Conservation (phyloP, 1,140 invertebrate genomes). For the Mercenaria mercenaria region DNA sequence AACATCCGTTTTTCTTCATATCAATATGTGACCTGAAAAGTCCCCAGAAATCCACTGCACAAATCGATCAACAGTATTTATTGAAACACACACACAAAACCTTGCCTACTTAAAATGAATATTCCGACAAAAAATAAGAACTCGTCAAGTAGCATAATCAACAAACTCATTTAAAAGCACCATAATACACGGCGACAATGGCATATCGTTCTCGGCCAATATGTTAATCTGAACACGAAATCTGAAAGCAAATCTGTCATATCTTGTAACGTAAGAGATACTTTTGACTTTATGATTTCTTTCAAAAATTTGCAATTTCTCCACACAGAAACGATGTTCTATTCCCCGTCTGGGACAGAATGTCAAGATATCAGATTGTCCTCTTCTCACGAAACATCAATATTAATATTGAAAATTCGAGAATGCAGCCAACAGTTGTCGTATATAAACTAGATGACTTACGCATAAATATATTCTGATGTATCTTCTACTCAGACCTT, state of each 20-base stretch:
- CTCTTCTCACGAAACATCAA: background rate
- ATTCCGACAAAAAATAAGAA: too few species aligned
- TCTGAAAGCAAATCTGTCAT: background rate
- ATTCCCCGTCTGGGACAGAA: background rate
- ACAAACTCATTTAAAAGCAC: too few species aligned
- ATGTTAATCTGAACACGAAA: too few species aligned
- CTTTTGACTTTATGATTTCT: background rate
- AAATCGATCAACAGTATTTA: too few species aligned
- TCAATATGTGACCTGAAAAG: too few species aligned
- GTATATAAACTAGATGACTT: background rate
- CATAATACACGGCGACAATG: too few species aligned
- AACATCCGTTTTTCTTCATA: too few species aligned
- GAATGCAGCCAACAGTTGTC: background rate
- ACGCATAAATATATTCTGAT: background rate
- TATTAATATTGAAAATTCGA: background rate
- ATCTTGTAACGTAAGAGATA: background rate
- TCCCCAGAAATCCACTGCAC: too few species aligned
- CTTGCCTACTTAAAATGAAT: too few species aligned
- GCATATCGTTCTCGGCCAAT: too few species aligned
- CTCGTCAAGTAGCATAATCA: too few species aligned
- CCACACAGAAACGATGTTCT: background rate
- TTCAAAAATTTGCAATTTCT: background rate
- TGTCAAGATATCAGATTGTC: background rate
- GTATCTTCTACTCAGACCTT: background rate
- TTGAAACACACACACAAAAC: too few species aligned